Percentiles rank a stretch among this genome's conserved stretches.
These are phyloP conservation scores for Vespertilio murinus DNA, from an alignment of 2,797 vertebrate species.

Conservation along the genomic window DNA sequence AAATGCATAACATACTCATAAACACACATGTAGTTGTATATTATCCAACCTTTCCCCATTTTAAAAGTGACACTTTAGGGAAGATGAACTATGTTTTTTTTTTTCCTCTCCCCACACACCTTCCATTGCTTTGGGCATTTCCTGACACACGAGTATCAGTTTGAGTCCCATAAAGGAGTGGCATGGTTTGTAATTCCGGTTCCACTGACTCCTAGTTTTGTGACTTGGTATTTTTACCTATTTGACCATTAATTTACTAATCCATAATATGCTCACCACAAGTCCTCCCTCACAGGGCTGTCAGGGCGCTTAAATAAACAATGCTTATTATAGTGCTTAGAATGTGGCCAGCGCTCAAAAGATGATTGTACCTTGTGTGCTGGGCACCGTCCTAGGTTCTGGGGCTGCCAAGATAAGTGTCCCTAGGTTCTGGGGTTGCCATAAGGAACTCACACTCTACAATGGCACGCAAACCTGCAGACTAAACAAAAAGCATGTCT, in stretches of 20 bases:
- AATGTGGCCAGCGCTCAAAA: not conserved
- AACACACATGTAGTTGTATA: not conserved
- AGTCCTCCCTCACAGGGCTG: not conserved
- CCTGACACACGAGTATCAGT: not conserved
- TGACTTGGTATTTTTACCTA: conserved; percentile 3
- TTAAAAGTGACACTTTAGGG: not conserved
- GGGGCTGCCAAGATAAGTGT: not conserved
- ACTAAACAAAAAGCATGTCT: not conserved
- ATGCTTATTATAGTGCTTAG: not conserved
- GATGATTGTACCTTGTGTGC: not conserved
- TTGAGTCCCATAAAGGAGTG: not conserved
- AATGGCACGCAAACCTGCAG: not conserved
- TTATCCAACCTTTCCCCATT: not conserved
- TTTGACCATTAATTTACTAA: conserved; percentile 6
- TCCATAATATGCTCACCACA: not conserved
- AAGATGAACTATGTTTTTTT: not conserved
- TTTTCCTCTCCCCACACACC: not conserved
- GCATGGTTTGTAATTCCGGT: not conserved
- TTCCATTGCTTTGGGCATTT: not conserved
- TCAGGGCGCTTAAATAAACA: not conserved
- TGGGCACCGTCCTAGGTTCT: not conserved
- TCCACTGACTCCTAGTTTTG: not conserved
- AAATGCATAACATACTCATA: not conserved
- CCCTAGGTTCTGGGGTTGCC: not conserved
- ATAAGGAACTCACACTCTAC: not conserved